phyloP scores from a whole-genome alignment of 2,113 vertebrate species.

The Macquaria australasica region DNA sequence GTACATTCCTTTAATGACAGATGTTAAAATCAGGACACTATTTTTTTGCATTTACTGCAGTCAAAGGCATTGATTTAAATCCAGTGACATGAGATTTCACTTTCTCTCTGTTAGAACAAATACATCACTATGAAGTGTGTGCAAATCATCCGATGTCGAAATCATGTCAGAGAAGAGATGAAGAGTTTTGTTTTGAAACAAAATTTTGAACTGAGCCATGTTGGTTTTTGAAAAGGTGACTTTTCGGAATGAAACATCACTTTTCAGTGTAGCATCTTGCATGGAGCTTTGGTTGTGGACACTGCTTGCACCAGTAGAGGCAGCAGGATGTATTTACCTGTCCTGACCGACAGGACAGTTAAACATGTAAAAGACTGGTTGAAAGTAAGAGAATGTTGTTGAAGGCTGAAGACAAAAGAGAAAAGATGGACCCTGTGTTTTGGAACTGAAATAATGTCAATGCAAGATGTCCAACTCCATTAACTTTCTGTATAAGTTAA shows the following conservation, averaged over 20 bases:
- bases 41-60: constrained; percentile 61
- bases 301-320: constrained; percentile 45
- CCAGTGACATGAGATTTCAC: constrained; percentile 38
- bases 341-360: constrained; percentile 25
- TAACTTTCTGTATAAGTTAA: constrained; percentile 22
- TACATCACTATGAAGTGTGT: constrained; percentile 27
- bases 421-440: constrained; percentile 44
- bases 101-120: constrained; percentile 51
- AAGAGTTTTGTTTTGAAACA: constrained; percentile 73
- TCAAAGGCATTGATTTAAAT: constrained; percentile 75
- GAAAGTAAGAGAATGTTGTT: constrained; percentile 62
- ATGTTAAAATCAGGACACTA: constrained; percentile 41
- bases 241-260: constrained; percentile 60
- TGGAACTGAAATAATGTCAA: constrained; percentile 47
- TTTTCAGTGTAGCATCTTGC: constrained; percentile 83
- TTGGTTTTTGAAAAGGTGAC: constrained; percentile 78
- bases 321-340: constrained; percentile 50
- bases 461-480: constrained; percentile 15
- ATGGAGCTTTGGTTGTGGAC: constrained; percentile 75
- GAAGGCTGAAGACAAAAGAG: constrained; percentile 62
- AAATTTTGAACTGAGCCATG: constrained; percentile 84
- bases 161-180: constrained; percentile 36
- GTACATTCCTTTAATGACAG: constrained; percentile 83
- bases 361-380: constrained; percentile 26
- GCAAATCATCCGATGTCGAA: constrained; percentile 39